Conservation (phyloP, 1,140 invertebrate genomes). For the Anastatus disparis region DNA sequence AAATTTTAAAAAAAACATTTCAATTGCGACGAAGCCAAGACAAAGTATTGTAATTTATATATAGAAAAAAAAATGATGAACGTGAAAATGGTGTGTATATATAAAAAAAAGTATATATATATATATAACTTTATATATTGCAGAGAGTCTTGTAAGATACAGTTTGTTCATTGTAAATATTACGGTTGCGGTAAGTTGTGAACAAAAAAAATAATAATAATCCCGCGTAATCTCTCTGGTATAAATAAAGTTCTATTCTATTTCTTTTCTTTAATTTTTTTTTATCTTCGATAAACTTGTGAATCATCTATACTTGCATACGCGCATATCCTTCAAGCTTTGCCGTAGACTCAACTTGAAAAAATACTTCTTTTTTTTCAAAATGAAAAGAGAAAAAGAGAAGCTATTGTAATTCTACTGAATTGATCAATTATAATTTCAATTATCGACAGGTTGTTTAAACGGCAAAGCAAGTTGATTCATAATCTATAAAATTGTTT, state of each 20-base stretch:
- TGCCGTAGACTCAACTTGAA: background rate
- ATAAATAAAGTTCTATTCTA: too few species aligned
- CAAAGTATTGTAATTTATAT: constrained; percentile 37
- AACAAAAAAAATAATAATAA: constrained; percentile 51
- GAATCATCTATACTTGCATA: constrained; percentile 45
- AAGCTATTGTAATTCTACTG: background rate
- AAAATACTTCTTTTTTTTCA: background rate
- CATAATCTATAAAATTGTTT: constrained; percentile 28
- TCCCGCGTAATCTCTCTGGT: constrained; percentile 63
- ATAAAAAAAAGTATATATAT: constrained; percentile 37
- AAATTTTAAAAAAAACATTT: constrained; percentile 7
- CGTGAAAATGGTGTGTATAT: constrained; percentile 48
- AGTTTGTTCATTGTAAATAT: constrained; percentile 65
- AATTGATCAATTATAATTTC: too few species aligned
- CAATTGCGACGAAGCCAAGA: constrained; percentile 19
- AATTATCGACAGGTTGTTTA: background rate
- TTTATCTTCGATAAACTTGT: background rate
- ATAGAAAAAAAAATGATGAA: too few species aligned
- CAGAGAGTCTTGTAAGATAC: constrained; percentile 62
- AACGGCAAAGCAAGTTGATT: constrained; percentile 15
- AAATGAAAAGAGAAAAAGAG: background rate
- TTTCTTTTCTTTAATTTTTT: too few species aligned
- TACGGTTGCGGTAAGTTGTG: constrained; percentile 37
- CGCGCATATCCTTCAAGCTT: constrained; percentile 20
- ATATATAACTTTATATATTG: constrained; percentile 54